Percentiles rank a stretch among this genome's conserved stretches.
Conservation (phyloP, 1,140 invertebrate species). For the Drosophila nasuta region DNA sequence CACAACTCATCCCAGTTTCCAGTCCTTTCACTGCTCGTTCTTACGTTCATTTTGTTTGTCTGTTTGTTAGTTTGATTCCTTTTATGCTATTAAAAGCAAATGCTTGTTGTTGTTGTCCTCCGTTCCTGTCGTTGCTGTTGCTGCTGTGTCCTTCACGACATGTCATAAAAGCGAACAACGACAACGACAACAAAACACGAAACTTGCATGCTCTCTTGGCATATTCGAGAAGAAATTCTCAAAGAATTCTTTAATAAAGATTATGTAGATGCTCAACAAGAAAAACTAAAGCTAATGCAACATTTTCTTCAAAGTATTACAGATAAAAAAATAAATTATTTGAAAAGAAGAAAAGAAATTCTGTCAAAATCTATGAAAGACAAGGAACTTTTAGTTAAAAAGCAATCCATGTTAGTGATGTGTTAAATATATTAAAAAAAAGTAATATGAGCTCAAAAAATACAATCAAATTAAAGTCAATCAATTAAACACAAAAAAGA, state of each 20-base stretch:
- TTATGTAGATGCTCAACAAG: neutral
- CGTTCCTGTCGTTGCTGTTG: conserved; percentile 2
- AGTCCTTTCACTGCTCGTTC: neutral
- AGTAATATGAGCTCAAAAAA: neutral
- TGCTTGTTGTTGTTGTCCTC: conserved; percentile 35
- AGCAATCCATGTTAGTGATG: no score
- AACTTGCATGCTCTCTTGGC: conserved; percentile 22
- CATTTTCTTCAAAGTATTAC: no score
- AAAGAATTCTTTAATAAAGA: neutral
- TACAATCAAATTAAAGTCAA: neutral
- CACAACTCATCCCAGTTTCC: conserved; percentile 34
- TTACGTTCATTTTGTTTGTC: conserved; percentile 30
- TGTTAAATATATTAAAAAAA: no score
- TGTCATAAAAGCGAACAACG: conserved; percentile 62
- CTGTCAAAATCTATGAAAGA: no score
- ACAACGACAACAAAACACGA: conserved; percentile 22
- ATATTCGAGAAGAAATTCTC: neutral
- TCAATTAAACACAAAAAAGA: neutral
- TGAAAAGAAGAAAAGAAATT: no score
- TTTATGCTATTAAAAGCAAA: conserved; percentile 56
- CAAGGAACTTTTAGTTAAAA: no score
- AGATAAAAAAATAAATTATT: no score
- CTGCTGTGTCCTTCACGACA: conserved; percentile 62
- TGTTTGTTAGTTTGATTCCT: conserved; percentile 30
- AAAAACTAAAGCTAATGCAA: neutral